Conservation (phyloP, 2,888 invertebrate genomes). For the Phanerotoma sp. region DNA sequence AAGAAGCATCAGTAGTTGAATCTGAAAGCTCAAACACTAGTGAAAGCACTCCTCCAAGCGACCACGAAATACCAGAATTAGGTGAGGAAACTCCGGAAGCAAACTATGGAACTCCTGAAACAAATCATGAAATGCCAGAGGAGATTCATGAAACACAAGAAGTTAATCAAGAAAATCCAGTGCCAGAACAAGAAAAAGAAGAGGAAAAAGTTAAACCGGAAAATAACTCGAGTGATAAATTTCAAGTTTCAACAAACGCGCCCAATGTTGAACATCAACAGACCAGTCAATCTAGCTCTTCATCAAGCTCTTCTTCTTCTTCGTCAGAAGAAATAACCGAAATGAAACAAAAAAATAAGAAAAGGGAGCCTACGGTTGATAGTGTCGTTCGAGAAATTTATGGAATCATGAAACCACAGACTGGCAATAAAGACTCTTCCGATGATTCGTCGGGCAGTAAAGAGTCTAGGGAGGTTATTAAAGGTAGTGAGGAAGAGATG, state of each 20-base stretch:
- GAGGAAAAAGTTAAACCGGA: background rate
- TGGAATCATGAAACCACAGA: constrained; percentile 36
- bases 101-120: constrained; percentile 41
- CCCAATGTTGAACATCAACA: constrained; percentile 34
- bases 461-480: constrained; percentile 29
- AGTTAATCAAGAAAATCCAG: constrained; percentile 31
- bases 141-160: constrained; percentile 41
- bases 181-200: constrained; percentile 16
- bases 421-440: constrained; percentile 24
- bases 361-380: constrained; percentile 37
- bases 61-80: constrained; percentile 25
- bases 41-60: constrained; percentile 6
- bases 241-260: constrained; percentile 35
- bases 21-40: background rate
- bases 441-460: constrained; percentile 28
- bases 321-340: constrained; percentile 15
- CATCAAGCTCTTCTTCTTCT: constrained; percentile 1
- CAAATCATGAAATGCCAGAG: constrained; percentile 44
- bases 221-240: background rate
- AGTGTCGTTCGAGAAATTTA: constrained; percentile 43
- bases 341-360: constrained; percentile 18
- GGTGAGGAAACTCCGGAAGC: constrained; percentile 28
- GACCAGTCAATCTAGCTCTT: constrained; percentile 1
- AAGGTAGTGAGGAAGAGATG: constrained; percentile 35
- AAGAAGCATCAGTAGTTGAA: constrained; percentile 9